These are phyloP conservation scores for Drosophila melanocephala DNA, from an alignment of 2,888 invertebrate genomes.

Conservation along the genomic window DNA sequence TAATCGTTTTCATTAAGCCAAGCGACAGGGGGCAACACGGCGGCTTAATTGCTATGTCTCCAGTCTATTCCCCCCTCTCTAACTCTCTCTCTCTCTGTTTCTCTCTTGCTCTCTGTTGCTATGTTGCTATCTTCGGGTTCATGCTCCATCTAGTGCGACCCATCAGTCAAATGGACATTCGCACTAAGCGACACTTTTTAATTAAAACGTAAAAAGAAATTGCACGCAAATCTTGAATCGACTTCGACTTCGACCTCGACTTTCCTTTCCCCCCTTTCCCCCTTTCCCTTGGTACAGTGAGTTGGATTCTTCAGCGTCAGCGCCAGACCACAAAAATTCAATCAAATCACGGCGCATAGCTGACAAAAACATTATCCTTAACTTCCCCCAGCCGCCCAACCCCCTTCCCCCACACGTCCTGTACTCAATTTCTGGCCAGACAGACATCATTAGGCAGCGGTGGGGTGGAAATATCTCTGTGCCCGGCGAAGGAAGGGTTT, in stretches of 20 bases:
- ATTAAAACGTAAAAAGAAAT: constrained; percentile 73
- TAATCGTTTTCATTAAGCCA: constrained; percentile 79
- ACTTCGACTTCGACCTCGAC: constrained; percentile 15
- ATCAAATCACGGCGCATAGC: constrained; percentile 72
- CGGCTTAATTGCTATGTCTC: constrained; percentile 67
- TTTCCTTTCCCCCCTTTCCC: not conserved
- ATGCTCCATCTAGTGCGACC: constrained; percentile 18
- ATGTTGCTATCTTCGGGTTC: not conserved
- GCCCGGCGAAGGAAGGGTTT: constrained; percentile 3
- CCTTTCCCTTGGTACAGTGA: not conserved
- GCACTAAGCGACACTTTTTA: constrained; percentile 79
- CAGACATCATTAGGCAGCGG: constrained; percentile 56
- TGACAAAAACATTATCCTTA: constrained; percentile 59
- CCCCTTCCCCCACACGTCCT: not conserved
- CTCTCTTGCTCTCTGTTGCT: not conserved
- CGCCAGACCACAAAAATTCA: constrained; percentile 75
- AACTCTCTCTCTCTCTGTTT: not conserved
- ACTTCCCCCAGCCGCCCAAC: not conserved
- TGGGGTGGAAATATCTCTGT: constrained; percentile 10
- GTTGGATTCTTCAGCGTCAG: constrained; percentile 27
- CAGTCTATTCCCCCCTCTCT: not conserved
- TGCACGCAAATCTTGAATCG: constrained; percentile 55
- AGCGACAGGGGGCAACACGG: constrained; percentile 54
- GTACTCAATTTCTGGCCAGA: constrained; percentile 22
- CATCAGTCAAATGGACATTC: constrained; percentile 77